A percentile compares a stretch with the other conserved stretches of the same genome.
Conservation (phyloP, 2,888 invertebrate species). For the Conomelus anceps region DNA sequence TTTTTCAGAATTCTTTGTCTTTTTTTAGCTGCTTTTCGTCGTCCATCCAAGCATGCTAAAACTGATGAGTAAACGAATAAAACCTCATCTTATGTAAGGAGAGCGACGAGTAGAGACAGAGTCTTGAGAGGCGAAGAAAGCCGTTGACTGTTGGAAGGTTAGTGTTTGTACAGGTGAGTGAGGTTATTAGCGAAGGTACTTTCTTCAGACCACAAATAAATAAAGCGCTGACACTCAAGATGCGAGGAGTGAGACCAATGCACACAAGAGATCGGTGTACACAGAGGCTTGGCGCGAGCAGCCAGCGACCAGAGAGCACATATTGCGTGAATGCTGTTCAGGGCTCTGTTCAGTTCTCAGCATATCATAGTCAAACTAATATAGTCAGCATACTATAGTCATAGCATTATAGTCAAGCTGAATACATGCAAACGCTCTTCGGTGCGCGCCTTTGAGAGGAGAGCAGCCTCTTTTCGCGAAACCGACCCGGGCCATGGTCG, state of each 20-base stretch:
- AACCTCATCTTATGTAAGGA: background rate
- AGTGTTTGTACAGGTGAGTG: slow-evolving; percentile 10
- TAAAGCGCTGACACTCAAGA: background rate
- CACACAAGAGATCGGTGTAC: background rate
- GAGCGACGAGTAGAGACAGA: background rate
- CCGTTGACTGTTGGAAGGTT: background rate
- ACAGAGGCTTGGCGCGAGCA: slow-evolving; percentile 2
- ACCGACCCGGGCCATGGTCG: background rate
- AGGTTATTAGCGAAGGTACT: background rate
- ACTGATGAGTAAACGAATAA: background rate
- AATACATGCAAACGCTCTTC: background rate
- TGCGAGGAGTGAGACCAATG: too few relatives aligned
- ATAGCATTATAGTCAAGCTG: too few relatives aligned
- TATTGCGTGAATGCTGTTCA: background rate
- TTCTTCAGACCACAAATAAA: background rate
- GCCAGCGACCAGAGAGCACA: too few relatives aligned
- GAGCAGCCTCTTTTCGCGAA: slow-evolving; percentile 13
- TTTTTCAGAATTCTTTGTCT: background rate
- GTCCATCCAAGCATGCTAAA: background rate
- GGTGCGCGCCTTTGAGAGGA: background rate
- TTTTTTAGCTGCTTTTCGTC: background rate
- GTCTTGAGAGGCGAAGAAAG: background rate
- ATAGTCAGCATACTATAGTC: too few relatives aligned
- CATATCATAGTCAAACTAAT: too few relatives aligned
- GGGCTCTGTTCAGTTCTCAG: background rate